Conservation (phyloP, 2,888 invertebrate genomes). For the Drosophila leonis region DNA sequence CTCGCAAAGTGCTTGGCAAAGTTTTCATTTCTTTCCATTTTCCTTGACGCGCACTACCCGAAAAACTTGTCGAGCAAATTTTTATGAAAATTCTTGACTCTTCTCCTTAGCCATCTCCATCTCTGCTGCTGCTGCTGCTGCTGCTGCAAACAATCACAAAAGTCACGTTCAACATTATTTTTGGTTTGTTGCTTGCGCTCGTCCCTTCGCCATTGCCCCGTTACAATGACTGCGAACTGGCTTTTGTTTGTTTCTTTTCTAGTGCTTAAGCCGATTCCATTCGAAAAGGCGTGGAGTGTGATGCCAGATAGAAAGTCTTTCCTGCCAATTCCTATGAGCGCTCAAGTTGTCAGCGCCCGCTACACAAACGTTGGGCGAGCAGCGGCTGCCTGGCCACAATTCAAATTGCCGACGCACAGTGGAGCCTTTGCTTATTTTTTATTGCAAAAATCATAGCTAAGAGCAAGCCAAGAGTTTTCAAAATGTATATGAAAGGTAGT, state of each 20-base stretch:
- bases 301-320: background rate
- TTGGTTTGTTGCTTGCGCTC: constrained; percentile 77
- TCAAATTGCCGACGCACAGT: constrained; percentile 63
- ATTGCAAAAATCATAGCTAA: too few relatives aligned
- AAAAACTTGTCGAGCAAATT: constrained; percentile 77
- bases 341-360: constrained; percentile 72
- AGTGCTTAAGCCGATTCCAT: constrained; percentile 76
- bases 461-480: too few relatives aligned
- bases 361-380: constrained; percentile 27
- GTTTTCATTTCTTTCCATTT: constrained; percentile 74
- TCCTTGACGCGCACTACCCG: constrained; percentile 49
- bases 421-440: background rate
- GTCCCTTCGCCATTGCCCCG: constrained; percentile 39
- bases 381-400: constrained; percentile 59
- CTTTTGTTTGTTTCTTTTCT: constrained; percentile 75
- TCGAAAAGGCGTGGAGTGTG: background rate
- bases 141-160: constrained; percentile 76
- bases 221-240: constrained; percentile 73
- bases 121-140: background rate
- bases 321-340: constrained; percentile 71
- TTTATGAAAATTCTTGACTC: constrained; percentile 74
- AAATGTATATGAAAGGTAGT: too few relatives aligned
- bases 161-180: constrained; percentile 82
- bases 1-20: constrained; percentile 52
- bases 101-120: constrained; percentile 7